Evolutionary conservation across 1,140 invertebrate genomes (phyloP).

Genomic region (Caenorhabditis latens): DNA sequence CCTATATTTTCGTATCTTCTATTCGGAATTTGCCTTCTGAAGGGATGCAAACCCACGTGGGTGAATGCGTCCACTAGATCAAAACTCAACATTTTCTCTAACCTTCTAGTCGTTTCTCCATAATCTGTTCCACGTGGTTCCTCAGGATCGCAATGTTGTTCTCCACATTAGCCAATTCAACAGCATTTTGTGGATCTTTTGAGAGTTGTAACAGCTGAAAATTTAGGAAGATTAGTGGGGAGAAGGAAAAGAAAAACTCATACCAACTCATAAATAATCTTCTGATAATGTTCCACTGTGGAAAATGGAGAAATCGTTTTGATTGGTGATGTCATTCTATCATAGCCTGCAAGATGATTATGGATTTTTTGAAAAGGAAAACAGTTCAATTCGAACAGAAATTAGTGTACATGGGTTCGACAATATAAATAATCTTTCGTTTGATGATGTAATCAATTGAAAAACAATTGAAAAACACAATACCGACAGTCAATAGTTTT

Average conservation of each 20-base stretch:
- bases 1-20: neutral
- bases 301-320: slow-evolving; percentile 35
- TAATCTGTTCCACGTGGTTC: slow-evolving; percentile 13
- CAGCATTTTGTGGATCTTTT: neutral
- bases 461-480: neutral
- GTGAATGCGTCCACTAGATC: slow-evolving; percentile 27
- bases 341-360: slow-evolving; percentile 18
- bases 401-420: neutral
- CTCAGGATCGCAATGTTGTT: neutral
- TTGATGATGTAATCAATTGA: slow-evolving; percentile 14
- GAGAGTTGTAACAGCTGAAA: slow-evolving; percentile 7
- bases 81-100: neutral
- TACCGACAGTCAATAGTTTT: neutral
- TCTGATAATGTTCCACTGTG: slow-evolving; percentile 48
- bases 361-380: neutral
- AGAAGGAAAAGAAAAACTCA: neutral
- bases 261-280: slow-evolving; percentile 58
- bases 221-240: neutral
- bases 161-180: neutral
- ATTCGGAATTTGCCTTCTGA: neutral
- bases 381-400: neutral
- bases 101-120: neutral
- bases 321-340: slow-evolving; percentile 7
- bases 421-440: neutral
- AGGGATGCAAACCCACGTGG: neutral